Evolutionary conservation across 1,140 invertebrate species (phyloP).

Genomic region (Cyclina sinensis): DNA sequence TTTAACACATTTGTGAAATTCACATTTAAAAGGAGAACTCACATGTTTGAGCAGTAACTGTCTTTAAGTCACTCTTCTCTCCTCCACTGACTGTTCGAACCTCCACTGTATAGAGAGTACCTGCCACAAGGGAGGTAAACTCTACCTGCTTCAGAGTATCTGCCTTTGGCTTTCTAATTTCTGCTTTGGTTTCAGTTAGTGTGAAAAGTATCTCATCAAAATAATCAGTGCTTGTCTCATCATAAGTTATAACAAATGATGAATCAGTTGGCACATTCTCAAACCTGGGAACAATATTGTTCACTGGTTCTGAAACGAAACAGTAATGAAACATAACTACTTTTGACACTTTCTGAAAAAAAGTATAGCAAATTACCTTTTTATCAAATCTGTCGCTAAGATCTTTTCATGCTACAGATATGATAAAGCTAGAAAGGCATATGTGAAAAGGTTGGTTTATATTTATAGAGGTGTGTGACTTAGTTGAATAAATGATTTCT

Average conservation of each 20-base stretch:
- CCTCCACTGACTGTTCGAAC: constrained; percentile 74
- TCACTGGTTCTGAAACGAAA: constrained; percentile 76
- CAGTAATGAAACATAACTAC: no score
- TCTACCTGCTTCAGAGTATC: constrained; percentile 65
- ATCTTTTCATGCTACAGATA: no score
- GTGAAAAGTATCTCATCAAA: constrained; percentile 78
- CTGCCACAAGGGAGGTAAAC: constrained; percentile 75
- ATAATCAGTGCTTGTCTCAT: constrained; percentile 60
- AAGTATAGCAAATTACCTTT: no score
- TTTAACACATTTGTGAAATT: background rate
- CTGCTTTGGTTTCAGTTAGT: constrained; percentile 41
- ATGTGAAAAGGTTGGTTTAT: no score
- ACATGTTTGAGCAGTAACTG: constrained; percentile 74
- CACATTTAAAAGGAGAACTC: constrained; percentile 9
- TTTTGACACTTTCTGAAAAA: no score
- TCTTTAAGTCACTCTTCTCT: constrained; percentile 71
- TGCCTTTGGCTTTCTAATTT: constrained; percentile 68
- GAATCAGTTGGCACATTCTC: constrained; percentile 64
- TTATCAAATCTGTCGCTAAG: no score
- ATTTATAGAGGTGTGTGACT: no score
- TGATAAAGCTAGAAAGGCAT: no score
- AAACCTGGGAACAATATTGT: constrained; percentile 62
- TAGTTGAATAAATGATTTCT: no score
- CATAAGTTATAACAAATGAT: constrained; percentile 73
- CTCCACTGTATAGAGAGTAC: constrained; percentile 75